Evolutionary conservation across 53 echinoderm and acorn worm species (phyloP).

Genomic region (Holothuria leucospilota): DNA sequence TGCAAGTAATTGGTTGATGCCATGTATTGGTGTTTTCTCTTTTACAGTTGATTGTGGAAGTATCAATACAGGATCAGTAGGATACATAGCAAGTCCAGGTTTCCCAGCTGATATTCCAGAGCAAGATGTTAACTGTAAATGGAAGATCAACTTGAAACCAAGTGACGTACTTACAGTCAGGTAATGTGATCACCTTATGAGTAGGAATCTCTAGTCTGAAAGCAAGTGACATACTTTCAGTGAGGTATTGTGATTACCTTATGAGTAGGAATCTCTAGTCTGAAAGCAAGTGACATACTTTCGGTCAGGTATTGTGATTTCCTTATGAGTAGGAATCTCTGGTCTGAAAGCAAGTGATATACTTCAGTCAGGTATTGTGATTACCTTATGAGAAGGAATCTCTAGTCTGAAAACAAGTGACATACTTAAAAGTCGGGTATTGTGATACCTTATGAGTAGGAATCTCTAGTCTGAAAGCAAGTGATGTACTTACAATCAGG

Average conservation of each 20-base stretch:
- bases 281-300: background rate
- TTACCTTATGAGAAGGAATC: background rate
- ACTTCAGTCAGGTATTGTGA: conserved; percentile 55
- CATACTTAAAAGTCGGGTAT: no score
- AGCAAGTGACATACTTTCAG: conserved; percentile 19
- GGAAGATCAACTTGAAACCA: conserved; percentile 36
- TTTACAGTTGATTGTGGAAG: no score
- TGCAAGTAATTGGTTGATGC: no score
- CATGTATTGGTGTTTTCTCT: no score
- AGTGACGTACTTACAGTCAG: conserved; percentile 55
- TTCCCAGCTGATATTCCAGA: conserved; percentile 49
- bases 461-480: no score
- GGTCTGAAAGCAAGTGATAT: background rate
- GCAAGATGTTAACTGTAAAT: conserved; percentile 55
- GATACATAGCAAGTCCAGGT: conserved; percentile 46
- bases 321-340: background rate
- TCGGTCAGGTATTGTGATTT: conserved; percentile 53
- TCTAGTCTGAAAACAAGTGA: background rate
- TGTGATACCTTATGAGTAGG: no score
- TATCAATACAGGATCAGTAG: background rate
- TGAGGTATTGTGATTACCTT: conserved; percentile 46
- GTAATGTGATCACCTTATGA: background rate
- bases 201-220: background rate
- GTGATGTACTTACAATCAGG: conserved; percentile 60
- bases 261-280: background rate